phyloP scores from a whole-genome alignment of 2,113 vertebrate species.

The Zosterops pallidus region DNA sequence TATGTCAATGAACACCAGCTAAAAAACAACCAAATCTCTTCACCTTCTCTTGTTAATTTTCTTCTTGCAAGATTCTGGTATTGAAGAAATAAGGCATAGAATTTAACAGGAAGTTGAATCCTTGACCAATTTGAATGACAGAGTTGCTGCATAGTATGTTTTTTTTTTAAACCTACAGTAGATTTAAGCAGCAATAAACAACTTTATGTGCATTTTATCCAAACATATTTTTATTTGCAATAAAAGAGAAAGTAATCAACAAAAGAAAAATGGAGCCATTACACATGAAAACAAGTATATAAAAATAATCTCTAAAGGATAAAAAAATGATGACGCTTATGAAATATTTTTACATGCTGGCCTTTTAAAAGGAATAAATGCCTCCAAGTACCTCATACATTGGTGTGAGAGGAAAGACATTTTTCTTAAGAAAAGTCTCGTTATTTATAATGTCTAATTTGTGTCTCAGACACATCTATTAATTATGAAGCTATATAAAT shows the following conservation, averaged over 20 bases:
- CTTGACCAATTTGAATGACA: not conserved
- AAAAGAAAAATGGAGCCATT: constrained; percentile 20
- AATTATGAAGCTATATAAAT: constrained; percentile 26
- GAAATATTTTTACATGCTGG: constrained; percentile 44
- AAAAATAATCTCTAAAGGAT: constrained; percentile 30
- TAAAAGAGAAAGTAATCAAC: constrained; percentile 49
- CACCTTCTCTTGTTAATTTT: not conserved
- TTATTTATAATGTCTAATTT: constrained; percentile 29
- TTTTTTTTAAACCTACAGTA: not conserved
- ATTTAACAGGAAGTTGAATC: not conserved
- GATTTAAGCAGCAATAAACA: constrained; percentile 69
- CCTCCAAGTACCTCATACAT: not conserved
- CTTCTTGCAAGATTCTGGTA: not conserved
- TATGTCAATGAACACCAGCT: not conserved
- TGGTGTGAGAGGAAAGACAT: not conserved
- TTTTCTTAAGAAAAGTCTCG: constrained; percentile 9
- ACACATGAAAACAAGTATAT: not conserved
- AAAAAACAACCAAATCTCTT: not conserved
- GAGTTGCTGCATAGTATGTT: not conserved
- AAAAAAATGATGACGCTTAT: not conserved
- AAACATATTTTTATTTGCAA: constrained; percentile 67
- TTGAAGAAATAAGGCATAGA: not conserved
- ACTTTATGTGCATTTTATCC: constrained; percentile 67
- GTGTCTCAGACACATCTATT: constrained; percentile 18
- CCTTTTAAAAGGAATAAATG: constrained; percentile 52